Evolutionary conservation across 2,888 invertebrate species (phyloP), one percentile per base, ranked within the genome.

Genomic region (Lagria hirta): DNA sequence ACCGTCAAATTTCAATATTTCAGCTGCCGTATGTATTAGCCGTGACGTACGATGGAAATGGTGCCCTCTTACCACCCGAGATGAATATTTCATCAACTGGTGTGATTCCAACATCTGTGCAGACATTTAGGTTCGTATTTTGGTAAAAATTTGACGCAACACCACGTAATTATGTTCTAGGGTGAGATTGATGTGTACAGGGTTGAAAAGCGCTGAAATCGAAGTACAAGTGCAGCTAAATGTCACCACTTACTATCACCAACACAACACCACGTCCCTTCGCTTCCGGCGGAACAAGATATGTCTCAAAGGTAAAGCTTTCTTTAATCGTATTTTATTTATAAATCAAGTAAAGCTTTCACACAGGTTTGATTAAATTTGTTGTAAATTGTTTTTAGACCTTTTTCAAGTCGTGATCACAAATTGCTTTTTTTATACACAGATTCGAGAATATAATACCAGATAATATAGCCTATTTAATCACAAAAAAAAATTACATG

Each of bases 201-300:
- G 91, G 3, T 73, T 80, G 38, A 79, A 83, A 57, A 87, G 83
- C 57, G 88, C 88, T 7, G 89, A 92, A 73, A 86, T 92, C 52
- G 81, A 86, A 48, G 83, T 93, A 49, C 81, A 82, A 49, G 81
- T 93, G 65, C 85, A 88, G 67, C 77, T 93, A 57, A 86, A 88
- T 66, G 86, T 93, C 55, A 85, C 85, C 23, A 81, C 83, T 0
- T 81, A 82, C 6, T 81, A 83, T 47, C 77, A 80, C n/a, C 75
- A 77, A 5, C 79, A 85, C 69, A 82, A 85, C 65, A 83, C 84
- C 61, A 84, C 86, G 5, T 74, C 77, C 53, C 76, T 93, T 43
- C 80, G 84, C 56, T 86, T 93, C 73, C 84, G 84, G 63, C 77
- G 93, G 53, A 89, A 88, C 71, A 93, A 92, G 75, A 88, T 91